Evolutionary conservation across 2,113 vertebrate genomes (phyloP), one percentile per base, ranked within the genome.

Genomic region (Arenaria interpres): DNA sequence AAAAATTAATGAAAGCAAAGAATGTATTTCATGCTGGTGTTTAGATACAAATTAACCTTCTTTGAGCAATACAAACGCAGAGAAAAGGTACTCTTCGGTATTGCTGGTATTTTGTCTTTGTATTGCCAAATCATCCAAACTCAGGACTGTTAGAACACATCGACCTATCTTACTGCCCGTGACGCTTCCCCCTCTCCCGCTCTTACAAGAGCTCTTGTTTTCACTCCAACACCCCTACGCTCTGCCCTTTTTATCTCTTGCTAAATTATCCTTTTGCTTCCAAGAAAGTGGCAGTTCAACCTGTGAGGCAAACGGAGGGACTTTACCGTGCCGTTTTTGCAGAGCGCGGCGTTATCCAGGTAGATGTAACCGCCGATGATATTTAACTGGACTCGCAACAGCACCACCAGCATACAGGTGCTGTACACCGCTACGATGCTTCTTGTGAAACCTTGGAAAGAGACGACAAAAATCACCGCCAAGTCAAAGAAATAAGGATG

Each of bases 281-380:
- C 76, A 21, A n/a, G 50, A 37, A 59, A 63, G 19, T 9, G 2
- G 28, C 63, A 56, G 25, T 10, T 57, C 30, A n/a, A 13, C 45
- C 24, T 45, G 1, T 33, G 62, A 71, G 59, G 27, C 27, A 73
- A 59, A 71, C 3, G 30, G 9, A 39, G 74, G 12, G 77, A 97
- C 98, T 98, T 98, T 91, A 99, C 99, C 9, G 84, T 98, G 80
- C 98, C 96, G 8, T 98, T 99, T 97, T 98, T 99, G 87, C 98
- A 97, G 60, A 98, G 96, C 19, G 98, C 97, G 22, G 99, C 99
- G 93, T 99, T 99, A 91, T 99, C 99, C 94, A 99, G 97, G 97
- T 99, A 99, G 97, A 99, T 98, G 95, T 99, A 99, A 24, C 99
- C 99, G 12, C 99, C 99, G 25, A 99, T 99, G 96, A 99, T 99